Conservation (phyloP, 1,140 invertebrate genomes). For the Amphibalanus amphitrite region DNA sequence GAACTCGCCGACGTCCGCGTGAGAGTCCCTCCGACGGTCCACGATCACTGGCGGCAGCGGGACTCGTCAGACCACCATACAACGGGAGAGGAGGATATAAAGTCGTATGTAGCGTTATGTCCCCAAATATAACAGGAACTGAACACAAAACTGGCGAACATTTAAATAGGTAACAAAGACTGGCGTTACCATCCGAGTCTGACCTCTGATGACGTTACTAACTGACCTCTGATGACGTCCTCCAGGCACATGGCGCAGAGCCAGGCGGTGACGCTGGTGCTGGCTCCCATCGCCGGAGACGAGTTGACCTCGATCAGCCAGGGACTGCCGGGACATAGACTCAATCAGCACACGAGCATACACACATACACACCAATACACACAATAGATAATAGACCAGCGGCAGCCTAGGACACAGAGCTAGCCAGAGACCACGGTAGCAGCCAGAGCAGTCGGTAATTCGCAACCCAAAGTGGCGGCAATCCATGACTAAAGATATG, state of each 20-base stretch:
- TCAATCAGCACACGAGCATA: neutral
- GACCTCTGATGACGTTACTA: slow-evolving; percentile 74
- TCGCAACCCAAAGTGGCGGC: too few species aligned
- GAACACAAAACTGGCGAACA: too few species aligned
- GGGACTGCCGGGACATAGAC: slow-evolving; percentile 38
- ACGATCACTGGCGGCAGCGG: neutral
- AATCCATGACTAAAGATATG: too few species aligned
- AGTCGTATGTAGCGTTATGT: too few species aligned
- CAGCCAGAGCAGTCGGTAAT: too few species aligned
- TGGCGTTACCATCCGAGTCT: too few species aligned
- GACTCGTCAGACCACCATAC: too few species aligned
- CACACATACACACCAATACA: slow-evolving; percentile 9
- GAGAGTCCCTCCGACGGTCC: neutral
- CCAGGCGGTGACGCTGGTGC: slow-evolving; percentile 67
- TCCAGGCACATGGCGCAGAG: slow-evolving; percentile 73
- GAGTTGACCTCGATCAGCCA: slow-evolving; percentile 93
- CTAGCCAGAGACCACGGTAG: too few species aligned
- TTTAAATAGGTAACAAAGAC: too few species aligned
- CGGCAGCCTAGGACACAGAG: too few species aligned
- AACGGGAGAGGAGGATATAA: too few species aligned
- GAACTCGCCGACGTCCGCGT: neutral
- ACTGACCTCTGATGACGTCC: slow-evolving; percentile 75
- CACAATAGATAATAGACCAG: neutral
- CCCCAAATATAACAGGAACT: too few species aligned
- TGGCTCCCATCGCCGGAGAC: slow-evolving; percentile 72